These are phyloP conservation scores for Metallyticus violacea DNA, from an alignment of 2,888 invertebrate species.

Conservation along the genomic window DNA sequence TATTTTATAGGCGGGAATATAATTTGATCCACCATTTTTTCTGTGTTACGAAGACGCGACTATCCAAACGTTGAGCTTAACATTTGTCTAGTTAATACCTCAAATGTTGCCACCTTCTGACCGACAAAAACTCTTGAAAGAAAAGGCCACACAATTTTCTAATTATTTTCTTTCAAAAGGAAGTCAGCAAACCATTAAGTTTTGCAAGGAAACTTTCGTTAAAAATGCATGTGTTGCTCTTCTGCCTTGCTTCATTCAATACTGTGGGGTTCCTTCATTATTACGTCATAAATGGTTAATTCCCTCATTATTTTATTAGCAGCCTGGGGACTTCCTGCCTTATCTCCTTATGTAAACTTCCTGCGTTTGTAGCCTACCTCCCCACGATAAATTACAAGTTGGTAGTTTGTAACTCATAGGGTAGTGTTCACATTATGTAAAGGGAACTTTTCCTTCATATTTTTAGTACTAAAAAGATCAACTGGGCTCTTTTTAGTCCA, in stretches of 20 bases:
- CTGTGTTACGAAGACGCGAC: too few relatives aligned
- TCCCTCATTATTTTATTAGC: constrained; percentile 4
- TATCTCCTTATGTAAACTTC: neutral
- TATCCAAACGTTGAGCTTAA: too few relatives aligned
- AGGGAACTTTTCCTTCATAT: too few relatives aligned
- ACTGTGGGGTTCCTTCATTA: neutral
- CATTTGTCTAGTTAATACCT: too few relatives aligned
- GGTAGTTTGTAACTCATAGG: too few relatives aligned
- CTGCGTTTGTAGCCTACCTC: neutral
- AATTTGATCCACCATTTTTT: too few relatives aligned
- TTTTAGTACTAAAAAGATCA: neutral
- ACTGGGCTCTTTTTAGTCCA: neutral
- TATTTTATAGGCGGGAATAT: too few relatives aligned
- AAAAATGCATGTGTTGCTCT: neutral
- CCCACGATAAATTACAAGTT: too few relatives aligned
- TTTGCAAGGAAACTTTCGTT: neutral
- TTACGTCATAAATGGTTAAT: constrained; percentile 6
- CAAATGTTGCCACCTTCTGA: neutral
- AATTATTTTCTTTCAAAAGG: neutral
- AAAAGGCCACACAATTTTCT: neutral
- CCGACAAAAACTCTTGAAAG: too few relatives aligned
- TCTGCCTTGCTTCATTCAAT: neutral
- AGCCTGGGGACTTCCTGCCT: neutral
- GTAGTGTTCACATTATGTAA: too few relatives aligned
- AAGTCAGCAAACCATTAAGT: neutral